Evolutionary conservation across 1,140 invertebrate species (phyloP), one percentile per base, ranked within the genome.

Genomic region (Caenorhabditis inopinata): DNA sequence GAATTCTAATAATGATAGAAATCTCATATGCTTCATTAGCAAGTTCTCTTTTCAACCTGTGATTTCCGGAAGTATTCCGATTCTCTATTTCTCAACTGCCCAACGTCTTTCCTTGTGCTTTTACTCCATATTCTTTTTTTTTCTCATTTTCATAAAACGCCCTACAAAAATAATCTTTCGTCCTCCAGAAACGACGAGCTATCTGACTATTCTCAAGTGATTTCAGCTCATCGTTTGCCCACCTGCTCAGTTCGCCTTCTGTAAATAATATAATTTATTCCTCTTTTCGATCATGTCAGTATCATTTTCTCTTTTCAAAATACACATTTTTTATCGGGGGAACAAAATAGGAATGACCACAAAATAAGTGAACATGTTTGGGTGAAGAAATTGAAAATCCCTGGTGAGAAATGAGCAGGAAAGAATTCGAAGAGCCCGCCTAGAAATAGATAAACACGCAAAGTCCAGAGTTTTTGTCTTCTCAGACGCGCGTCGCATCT

Each of bases 231-330:
- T 9, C 58, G 58, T 68, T 68, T 68, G n/a, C 58, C n/a, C 58
- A 68, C 58, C 58, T 68, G 58, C 58, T 68, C 58, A 68, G 58
- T 68, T 68, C 58, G 58, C 51, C 58, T 68, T 68, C 58, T 68
- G 58, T 68, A 68, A 38, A 68, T 68, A 68, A 25, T 58, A n/a
- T 58, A 58, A n/a, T n/a, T 51, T 51, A 4, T 25, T 25, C 12
- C n/a, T 25, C 7, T 6, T 25, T 51, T 16, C 6, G 23, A 25
- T 25, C 27, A 2, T 25, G 9, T 25, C 9, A 27, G 25, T 53
- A 25, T 9, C 35, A 16, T 32, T 16, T 32, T 5, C 14, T 32
- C 14, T 58, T 32, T 58, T 16, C 9, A 58, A 23, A 32, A 32
- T 58, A 16, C 14, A 32, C n/a, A 16, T 58, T 6, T 23, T 25